phyloP scores from a whole-genome alignment of 37 sponge, comb jelly and placozoan species.

The Haliclona indistincta region DNA sequence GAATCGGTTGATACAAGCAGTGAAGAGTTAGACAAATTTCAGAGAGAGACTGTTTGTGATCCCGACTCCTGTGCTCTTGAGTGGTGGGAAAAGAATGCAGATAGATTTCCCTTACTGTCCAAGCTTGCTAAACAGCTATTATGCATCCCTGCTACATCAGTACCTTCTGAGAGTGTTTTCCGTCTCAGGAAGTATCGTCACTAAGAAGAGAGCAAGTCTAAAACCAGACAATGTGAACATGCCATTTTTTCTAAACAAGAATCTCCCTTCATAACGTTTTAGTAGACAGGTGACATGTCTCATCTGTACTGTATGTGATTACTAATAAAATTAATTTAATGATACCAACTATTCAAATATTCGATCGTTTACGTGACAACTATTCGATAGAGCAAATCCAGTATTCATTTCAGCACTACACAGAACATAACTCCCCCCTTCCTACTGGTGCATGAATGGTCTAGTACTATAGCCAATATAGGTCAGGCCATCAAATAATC shows the following conservation, averaged over 20 bases:
- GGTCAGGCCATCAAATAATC: no score
- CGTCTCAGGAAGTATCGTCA: constrained; percentile 4
- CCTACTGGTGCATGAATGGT: no score
- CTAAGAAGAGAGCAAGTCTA: constrained; percentile 9
- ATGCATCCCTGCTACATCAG: constrained; percentile 24
- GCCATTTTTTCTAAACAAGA: constrained; percentile 9
- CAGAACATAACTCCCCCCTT: no score
- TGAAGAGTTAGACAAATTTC: constrained; percentile 2
- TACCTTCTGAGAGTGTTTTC: constrained; percentile 11
- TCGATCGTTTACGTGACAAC: neutral
- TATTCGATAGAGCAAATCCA: neutral
- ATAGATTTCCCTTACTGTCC: constrained; percentile 1
- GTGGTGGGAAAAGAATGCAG: constrained; percentile 16
- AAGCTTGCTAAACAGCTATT: neutral
- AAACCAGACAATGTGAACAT: constrained; percentile 10
- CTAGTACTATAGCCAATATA: no score
- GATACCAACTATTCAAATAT: neutral
- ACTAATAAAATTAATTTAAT: neutral
- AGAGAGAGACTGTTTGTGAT: neutral
- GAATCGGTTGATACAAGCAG: neutral
- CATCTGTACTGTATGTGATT: neutral
- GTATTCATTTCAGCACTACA: neutral
- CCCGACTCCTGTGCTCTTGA: neutral
- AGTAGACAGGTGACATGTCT: neutral
- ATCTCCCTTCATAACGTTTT: neutral